Base-by-base conservation (phyloP, 2,888 invertebrate genomes). In the Sesia apiformis region DNA sequence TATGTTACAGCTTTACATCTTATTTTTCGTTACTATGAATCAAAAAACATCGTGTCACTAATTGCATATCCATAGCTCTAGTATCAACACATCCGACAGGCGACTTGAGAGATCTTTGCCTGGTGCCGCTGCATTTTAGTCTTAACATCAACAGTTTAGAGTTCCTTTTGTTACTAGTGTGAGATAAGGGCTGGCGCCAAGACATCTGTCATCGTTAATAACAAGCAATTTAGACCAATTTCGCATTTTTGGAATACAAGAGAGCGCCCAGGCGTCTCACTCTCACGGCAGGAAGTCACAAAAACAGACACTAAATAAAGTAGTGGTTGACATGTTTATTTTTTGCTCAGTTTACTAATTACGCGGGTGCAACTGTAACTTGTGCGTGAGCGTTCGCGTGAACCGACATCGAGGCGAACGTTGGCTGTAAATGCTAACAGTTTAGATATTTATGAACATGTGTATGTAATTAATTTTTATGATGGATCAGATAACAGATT, bases 151-250 rank as follows among this genome's bases (percentile, higher is more conserved):
- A 40, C 40, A 6, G n/a, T 4, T 23, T 66, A 77, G 64, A 66
- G 69, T 65, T 57, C 52, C 49, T 57, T 67, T 74, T 70, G 38
- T 55, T 58, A 57, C 53, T 55, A 42, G 49, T 8, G 4, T 49
- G 8, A 40, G 39, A 4, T 54, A 56, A 65, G 70, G 75, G 69
- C 72, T 78, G 88, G 88, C 88, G 88, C 88, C 80, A 84, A 79
- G 78, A 81, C 88, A 88, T 88, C 87, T 87, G 87, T 88, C 88
- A 87, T 88, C 84, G 84, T 87, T 88, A 86, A 87, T 84, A 88
- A 86, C 80, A 80, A 84, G 85, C 87, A 87, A 88, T 88, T 87
- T 85, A 84, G 86, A 83, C 70, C 84, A 87, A 87, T 87, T 87
- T 81, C 74, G 85, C 83, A 87, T 88, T 84, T 88, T 88, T 84